These are phyloP conservation scores for Parotia lawesii DNA, from an alignment of 2,113 vertebrate genomes.

Conservation along the genomic window DNA sequence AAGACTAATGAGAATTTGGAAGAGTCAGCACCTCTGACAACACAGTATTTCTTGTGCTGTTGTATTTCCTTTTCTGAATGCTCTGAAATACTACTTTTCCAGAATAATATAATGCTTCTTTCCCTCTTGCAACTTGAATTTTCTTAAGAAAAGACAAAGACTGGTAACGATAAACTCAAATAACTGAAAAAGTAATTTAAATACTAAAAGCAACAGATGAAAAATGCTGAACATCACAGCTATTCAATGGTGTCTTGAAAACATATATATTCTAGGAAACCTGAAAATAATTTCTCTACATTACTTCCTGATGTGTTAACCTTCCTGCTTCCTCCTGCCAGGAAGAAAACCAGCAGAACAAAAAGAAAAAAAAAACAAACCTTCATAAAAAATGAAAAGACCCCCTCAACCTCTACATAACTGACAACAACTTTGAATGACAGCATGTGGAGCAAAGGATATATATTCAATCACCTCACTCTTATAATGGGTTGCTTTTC, in stretches of 20 bases:
- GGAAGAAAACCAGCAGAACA: not conserved
- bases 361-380: rapidly evolving
- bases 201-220: not conserved
- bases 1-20: not conserved
- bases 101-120: not conserved
- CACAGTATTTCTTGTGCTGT: not conserved
- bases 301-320: not conserved
- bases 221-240: not conserved
- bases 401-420: not conserved
- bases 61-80: not conserved
- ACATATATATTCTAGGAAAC: not conserved
- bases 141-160: not conserved
- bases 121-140: not conserved
- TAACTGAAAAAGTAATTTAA: not conserved
- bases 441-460: not conserved
- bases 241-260: not conserved
- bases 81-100: not conserved
- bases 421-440: constrained; percentile 28
- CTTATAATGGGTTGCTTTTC: not conserved
- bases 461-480: constrained; percentile 5
- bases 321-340: not conserved
- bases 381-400: not conserved
- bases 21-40: not conserved
- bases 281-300: not conserved
- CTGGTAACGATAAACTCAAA: not conserved